Conservation (phyloP, 2,113 vertebrate species). For the Microcebus ravelobensis region DNA sequence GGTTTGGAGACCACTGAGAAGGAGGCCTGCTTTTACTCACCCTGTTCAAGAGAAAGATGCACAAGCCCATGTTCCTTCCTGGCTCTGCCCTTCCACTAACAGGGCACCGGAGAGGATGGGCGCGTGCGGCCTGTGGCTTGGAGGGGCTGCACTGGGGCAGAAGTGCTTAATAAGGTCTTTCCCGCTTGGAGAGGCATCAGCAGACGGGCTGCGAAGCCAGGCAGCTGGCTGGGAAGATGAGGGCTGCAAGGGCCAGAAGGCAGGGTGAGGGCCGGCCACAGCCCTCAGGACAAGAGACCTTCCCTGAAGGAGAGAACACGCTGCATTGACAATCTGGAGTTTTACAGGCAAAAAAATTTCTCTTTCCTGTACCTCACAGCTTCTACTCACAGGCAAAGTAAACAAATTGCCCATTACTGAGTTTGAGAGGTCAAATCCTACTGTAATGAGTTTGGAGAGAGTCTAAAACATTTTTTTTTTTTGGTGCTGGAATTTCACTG, state of each 20-base stretch:
- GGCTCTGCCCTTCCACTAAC: neutral
- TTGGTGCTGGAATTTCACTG: neutral
- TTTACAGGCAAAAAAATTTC: neutral
- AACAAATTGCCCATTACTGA: neutral
- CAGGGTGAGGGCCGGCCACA: neutral
- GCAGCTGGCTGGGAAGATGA: neutral
- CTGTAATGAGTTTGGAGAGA: neutral
- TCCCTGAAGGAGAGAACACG: neutral
- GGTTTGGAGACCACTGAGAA: neutral
- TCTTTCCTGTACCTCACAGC: neutral
- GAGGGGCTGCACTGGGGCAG: neutral
- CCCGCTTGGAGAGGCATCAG: neutral
- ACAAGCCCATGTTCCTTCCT: neutral
- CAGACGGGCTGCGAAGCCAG: neutral
- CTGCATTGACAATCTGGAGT: neutral
- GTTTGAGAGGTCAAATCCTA: neutral
- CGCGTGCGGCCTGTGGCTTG: rapidly evolving
- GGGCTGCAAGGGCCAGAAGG: neutral
- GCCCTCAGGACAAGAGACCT: neutral
- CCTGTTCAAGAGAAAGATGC: neutral
- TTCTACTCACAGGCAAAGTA: neutral
- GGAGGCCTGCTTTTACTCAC: neutral
- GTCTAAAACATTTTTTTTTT: neutral
- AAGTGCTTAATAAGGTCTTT: neutral
- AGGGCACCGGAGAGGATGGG: neutral